Percentiles rank a stretch among this genome's conserved stretches.
These are phyloP conservation scores for Boloria euphrosyne DNA, from an alignment of 2,888 invertebrate species.

Conservation along the genomic window DNA sequence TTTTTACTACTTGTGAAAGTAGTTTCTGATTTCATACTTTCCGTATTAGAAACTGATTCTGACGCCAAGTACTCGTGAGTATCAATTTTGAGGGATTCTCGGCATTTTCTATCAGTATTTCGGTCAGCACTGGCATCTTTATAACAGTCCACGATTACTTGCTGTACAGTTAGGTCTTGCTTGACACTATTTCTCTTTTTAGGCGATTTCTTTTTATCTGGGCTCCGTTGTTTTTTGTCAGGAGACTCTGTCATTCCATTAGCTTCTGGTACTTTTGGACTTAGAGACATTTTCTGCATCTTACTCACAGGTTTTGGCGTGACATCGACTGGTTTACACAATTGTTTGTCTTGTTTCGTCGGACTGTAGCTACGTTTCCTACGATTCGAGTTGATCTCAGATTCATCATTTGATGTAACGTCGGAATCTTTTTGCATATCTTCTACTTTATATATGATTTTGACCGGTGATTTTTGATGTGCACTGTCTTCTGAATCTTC, in stretches of 20 bases:
- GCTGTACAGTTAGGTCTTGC: slow-evolving; percentile 51
- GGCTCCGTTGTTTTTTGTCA: slow-evolving; percentile 32
- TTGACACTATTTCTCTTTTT: slow-evolving; percentile 38
- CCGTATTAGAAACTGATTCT: slow-evolving; percentile 29
- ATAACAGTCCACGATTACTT: slow-evolving; percentile 51
- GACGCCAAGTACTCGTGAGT: slow-evolving; percentile 23
- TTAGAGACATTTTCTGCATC: slow-evolving; percentile 58
- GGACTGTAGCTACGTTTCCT: slow-evolving; percentile 62
- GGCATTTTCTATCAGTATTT: not conserved
- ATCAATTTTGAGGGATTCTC: slow-evolving; percentile 19
- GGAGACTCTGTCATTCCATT: not conserved
- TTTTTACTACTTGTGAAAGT: slow-evolving; percentile 27
- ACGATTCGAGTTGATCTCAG: slow-evolving; percentile 38
- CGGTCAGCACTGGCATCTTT: slow-evolving; percentile 11
- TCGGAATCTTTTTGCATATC: slow-evolving; percentile 44
- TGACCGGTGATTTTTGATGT: slow-evolving; percentile 43
- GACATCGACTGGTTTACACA: slow-evolving; percentile 43
- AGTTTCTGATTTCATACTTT: slow-evolving; percentile 41
- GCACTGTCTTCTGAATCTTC: slow-evolving; percentile 20
- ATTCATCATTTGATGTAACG: slow-evolving; percentile 43
- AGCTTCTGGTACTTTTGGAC: slow-evolving; percentile 37
- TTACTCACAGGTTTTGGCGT: slow-evolving; percentile 65
- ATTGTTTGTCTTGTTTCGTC: slow-evolving; percentile 35
- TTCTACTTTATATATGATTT: slow-evolving; percentile 48
- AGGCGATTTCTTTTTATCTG: slow-evolving; percentile 31